Evolutionary conservation across 2,888 invertebrate genomes (phyloP).

Genomic region (Diarsia rubi): DNA sequence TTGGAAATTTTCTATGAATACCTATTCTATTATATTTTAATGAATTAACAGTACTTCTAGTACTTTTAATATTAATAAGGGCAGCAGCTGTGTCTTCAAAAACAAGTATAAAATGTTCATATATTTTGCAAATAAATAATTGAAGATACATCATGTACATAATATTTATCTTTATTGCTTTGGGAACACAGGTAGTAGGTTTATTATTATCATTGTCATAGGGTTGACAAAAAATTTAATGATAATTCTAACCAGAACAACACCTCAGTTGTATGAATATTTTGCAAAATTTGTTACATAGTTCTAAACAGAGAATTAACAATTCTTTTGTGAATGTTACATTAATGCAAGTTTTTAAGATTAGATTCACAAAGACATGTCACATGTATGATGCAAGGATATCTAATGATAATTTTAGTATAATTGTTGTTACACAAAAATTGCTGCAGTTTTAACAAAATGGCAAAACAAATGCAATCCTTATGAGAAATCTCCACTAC

Average conservation of each 20-base stretch:
- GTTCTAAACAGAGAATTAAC: not conserved
- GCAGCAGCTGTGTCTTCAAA: not conserved
- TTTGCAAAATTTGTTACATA: not conserved
- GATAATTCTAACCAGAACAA: not conserved
- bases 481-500: too few species aligned
- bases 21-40: not conserved
- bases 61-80: not conserved
- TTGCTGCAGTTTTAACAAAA: not conserved
- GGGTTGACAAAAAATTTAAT: not conserved
- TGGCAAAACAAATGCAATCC: not conserved
- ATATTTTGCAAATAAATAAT: not conserved
- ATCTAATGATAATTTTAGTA: not conserved
- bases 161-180: not conserved
- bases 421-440: not conserved
- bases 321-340: not conserved
- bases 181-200: not conserved
- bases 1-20: not conserved
- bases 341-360: not conserved
- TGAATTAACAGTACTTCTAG: conserved; percentile 16
- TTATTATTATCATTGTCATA: not conserved
- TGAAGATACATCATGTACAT: not conserved
- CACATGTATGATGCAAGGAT: not conserved
- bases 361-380: not conserved
- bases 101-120: not conserved
- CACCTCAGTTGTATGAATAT: not conserved